Base-by-base conservation (phyloP, 1,140 invertebrate genomes). In the Theocolax elegans region DNA sequence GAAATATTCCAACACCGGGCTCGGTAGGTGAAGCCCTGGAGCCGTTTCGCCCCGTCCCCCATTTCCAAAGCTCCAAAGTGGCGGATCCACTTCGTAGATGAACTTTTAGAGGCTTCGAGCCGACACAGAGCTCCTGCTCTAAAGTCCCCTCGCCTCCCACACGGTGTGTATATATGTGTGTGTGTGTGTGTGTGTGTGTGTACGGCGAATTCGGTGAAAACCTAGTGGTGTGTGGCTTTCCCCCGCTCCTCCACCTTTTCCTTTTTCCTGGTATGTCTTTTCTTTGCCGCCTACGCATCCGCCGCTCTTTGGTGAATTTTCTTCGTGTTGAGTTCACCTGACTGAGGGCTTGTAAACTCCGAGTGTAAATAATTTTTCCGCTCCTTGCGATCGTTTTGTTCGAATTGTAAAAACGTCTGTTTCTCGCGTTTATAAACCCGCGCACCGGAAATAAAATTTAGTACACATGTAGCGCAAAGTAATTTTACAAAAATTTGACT, bases 1-100 rank as follows among this genome's bases (percentile, higher is more conserved):
- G 67, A 73, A 79, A 78, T 76, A 78, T 76, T 75, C 68, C 31
- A 54, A 71, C 31, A 35, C n/a, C 53, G 62, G 71, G 69, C 25
- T 27, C 23, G 38, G 29, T n/a, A 44, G 9, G 56, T 53, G 46
- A 42, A 31, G 60, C 60, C 23, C n/a, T n/a, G 35, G 23, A 63
- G 29, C 27, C 40, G 23, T 44, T 9, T 29, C 40, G 40, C 15
- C n/a, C 25, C 58, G 58, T 49, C 59, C 17, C 42, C 58, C 29
- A 35, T 49, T 49, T 31, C 17, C 48, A 25, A 40, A 49, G 31
- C 48, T 12, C 29, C 38, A 46, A 51, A 46, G 44, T 21, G 17
- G 29, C 54, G 63, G 35, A 62, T 69, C 49, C 71, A 67, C 63
- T 71, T 27, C 48, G 31, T 44, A 54, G 58, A 69, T 69, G 58